Evolutionary conservation across 2,113 vertebrate genomes (phyloP).

Genomic region (Gorsachius goisagi): DNA sequence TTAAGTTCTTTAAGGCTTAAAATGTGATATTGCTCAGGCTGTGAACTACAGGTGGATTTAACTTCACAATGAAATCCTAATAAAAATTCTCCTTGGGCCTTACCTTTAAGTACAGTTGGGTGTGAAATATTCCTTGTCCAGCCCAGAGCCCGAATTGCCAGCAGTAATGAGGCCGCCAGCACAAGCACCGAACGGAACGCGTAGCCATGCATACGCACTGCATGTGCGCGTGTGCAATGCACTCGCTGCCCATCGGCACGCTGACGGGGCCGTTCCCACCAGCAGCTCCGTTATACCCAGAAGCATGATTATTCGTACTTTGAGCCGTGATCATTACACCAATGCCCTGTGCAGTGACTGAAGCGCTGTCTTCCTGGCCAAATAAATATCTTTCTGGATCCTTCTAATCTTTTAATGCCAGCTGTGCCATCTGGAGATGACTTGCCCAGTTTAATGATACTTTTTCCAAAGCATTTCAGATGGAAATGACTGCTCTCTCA

Average conservation of each 20-base stretch:
- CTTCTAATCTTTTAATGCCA: not conserved
- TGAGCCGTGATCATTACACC: not conserved
- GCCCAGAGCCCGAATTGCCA: not conserved
- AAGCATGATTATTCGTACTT: not conserved
- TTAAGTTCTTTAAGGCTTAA: not conserved
- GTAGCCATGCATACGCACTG: fast-evolving
- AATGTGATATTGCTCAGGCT: not conserved
- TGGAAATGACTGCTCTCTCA: not conserved
- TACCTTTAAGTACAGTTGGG: not conserved
- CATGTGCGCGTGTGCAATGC: fast-evolving
- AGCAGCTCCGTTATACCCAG: not conserved
- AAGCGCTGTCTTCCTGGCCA: not conserved
- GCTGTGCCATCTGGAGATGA: not conserved
- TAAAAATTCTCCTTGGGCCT: not conserved
- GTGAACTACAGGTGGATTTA: not conserved
- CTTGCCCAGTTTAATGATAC: not conserved
- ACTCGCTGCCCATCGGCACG: fast-evolving
- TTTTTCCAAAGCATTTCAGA: not conserved
- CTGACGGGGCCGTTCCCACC: not conserved
- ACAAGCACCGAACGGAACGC: fast-evolving
- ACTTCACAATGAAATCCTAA: not conserved
- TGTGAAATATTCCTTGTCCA: not conserved
- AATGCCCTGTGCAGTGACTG: not conserved
- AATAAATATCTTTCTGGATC: not conserved
- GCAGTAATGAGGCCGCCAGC: not conserved